Evolutionary conservation across 2,113 vertebrate species (phyloP).

Genomic region (Neotoma lepida): DNA sequence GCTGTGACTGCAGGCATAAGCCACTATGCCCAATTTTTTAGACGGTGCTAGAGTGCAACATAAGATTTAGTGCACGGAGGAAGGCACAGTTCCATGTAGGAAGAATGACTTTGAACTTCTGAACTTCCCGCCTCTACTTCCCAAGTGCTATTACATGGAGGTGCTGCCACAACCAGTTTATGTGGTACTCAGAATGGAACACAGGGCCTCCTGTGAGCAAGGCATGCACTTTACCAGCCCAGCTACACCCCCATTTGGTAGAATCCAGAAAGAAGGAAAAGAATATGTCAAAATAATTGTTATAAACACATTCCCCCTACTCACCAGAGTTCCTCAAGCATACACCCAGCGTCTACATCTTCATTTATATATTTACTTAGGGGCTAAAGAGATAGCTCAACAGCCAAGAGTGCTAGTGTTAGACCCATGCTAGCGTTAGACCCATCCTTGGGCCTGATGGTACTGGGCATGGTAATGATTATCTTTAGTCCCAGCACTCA

Average conservation of each 20-base stretch:
- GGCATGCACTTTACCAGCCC: background rate
- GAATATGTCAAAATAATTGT: background rate
- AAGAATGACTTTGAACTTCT: background rate
- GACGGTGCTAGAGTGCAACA: background rate
- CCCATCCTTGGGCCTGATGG: background rate
- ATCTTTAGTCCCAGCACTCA: background rate
- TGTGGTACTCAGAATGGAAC: background rate
- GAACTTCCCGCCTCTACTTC: background rate
- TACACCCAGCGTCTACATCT: background rate
- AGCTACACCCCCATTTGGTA: background rate
- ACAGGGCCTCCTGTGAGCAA: background rate
- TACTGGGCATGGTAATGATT: background rate
- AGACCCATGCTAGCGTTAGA: background rate
- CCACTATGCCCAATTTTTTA: background rate
- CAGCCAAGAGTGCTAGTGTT: background rate
- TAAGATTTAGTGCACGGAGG: background rate
- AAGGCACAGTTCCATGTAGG: background rate
- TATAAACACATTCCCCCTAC: background rate
- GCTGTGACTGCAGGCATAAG: too few relatives aligned
- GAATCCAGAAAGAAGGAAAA: slow-evolving; percentile 24
- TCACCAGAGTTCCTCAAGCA: background rate
- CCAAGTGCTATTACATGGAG: background rate
- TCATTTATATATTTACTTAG: background rate
- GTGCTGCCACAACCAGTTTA: background rate
- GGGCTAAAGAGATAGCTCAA: background rate